Evolutionary conservation across 2,113 vertebrate species (phyloP).

Genomic region (Chauna torquata): DNA sequence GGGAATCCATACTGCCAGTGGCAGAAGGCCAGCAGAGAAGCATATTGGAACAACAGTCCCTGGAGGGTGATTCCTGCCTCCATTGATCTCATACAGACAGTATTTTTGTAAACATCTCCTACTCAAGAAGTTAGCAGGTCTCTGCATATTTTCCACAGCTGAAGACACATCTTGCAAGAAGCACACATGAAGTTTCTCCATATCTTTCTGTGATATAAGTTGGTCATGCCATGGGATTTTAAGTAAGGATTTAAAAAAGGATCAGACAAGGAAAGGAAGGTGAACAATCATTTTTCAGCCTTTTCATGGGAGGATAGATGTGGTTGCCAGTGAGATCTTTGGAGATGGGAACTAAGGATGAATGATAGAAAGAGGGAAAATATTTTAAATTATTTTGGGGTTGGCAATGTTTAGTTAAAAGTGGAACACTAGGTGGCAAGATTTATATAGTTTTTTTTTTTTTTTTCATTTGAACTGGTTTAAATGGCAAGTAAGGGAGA

Average conservation of each 20-base stretch:
- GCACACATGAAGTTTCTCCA: background rate
- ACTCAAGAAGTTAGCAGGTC: background rate
- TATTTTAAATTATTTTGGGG: background rate
- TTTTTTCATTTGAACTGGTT: slow-evolving; percentile 3
- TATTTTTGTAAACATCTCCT: slow-evolving; percentile 50
- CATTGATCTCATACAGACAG: slow-evolving; percentile 13
- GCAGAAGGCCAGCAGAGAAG: slow-evolving; percentile 44
- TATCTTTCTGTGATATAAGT: background rate
- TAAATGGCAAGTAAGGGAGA: slow-evolving; percentile 13
- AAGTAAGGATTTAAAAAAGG: background rate
- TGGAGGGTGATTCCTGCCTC: slow-evolving; percentile 9
- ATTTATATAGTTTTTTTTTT: background rate
- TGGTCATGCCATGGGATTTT: background rate
- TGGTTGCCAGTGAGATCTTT: background rate
- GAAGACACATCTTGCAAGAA: background rate
- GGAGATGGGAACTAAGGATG: background rate
- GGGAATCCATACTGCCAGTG: slow-evolving; percentile 41
- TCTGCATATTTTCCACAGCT: slow-evolving; percentile 12
- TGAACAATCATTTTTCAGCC: background rate
- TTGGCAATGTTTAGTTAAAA: background rate
- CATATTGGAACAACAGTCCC: slow-evolving; percentile 16
- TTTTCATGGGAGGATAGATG: background rate
- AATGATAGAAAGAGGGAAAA: background rate
- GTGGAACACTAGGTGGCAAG: background rate
- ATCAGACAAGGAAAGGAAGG: background rate